Evolutionary conservation across 2,113 vertebrate species (phyloP).

Genomic region (Triplophysa rosa): DNA sequence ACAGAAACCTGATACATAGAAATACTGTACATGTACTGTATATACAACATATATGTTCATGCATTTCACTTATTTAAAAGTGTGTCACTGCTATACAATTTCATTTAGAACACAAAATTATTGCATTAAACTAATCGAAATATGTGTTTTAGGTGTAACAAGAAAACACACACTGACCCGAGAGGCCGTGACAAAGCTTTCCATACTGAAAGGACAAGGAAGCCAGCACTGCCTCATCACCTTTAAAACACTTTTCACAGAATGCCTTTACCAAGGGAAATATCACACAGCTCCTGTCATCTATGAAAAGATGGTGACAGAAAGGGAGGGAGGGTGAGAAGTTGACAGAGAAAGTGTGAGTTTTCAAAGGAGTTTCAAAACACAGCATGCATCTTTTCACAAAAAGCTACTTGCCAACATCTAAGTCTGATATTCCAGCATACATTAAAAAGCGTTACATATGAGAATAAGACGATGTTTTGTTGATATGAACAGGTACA

Average conservation of each 20-base stretch:
- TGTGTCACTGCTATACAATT: too few species aligned
- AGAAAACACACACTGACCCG: constrained; percentile 71
- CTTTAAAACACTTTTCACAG: constrained; percentile 89
- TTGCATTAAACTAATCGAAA: too few species aligned
- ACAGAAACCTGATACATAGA: too few species aligned
- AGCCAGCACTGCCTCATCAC: constrained; percentile 83
- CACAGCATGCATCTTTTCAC: background rate
- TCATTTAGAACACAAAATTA: too few species aligned
- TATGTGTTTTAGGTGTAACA: background rate
- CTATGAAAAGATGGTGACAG: constrained; percentile 61
- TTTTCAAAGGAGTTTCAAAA: background rate
- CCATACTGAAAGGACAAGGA: constrained; percentile 91
- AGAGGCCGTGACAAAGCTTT: constrained; percentile 89
- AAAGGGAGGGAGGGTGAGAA: constrained; percentile 10
- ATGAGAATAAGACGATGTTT: background rate
- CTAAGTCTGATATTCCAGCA: constrained; percentile 1
- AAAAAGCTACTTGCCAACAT: background rate
- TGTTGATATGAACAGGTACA: background rate
- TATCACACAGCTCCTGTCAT: constrained; percentile 84
- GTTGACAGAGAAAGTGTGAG: constrained; percentile 18
- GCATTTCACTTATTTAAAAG: too few species aligned
- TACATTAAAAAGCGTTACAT: background rate
- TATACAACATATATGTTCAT: too few species aligned
- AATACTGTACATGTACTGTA: too few species aligned
- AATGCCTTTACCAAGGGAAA: constrained; percentile 87